Percentiles rank a stretch among this genome's conserved stretches.
Evolutionary conservation across 2,888 invertebrate genomes (phyloP).

Genomic region (Lobophora halterata): DNA sequence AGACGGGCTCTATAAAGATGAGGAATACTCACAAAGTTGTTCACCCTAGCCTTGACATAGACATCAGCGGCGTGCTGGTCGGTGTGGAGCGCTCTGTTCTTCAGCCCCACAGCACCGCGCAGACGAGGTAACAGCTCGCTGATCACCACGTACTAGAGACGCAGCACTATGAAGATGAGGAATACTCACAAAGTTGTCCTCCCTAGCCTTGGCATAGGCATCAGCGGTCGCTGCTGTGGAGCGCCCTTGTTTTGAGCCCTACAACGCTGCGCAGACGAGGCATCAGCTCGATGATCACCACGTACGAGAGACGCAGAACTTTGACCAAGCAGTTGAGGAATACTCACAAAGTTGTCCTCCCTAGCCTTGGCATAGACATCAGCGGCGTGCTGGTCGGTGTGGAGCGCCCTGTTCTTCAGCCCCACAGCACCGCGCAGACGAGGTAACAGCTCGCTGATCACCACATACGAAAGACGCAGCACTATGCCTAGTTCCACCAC

Average conservation of each 20-base stretch:
- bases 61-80: constrained; percentile 50
- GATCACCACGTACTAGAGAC: constrained; percentile 85
- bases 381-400: constrained; percentile 40
- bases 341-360: constrained; percentile 59
- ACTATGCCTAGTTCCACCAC: constrained; percentile 82
- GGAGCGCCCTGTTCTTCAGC: constrained; percentile 43
- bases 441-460: constrained; percentile 84
- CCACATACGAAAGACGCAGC: constrained; percentile 84
- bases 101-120: constrained; percentile 59
- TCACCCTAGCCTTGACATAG: constrained; percentile 42
- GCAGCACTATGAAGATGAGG: constrained; percentile 55
- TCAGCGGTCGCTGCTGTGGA: constrained; percentile 47
- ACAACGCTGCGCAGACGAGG: constrained; percentile 68
- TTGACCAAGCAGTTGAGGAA: constrained; percentile 62
- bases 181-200: constrained; percentile 58
- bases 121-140: constrained; percentile 82
- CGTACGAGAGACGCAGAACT: constrained; percentile 83
- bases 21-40: constrained; percentile 55
- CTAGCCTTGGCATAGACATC: constrained; percentile 49
- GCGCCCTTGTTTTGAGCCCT: constrained; percentile 49
- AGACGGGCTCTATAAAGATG: no score
- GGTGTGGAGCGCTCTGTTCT: constrained; percentile 39
- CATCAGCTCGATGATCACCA: constrained; percentile 85
- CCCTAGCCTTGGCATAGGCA: constrained; percentile 44
- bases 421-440: constrained; percentile 64